phyloP scores from a whole-genome alignment of 2,113 vertebrate genomes.

The Motacilla tschutschensis region DNA sequence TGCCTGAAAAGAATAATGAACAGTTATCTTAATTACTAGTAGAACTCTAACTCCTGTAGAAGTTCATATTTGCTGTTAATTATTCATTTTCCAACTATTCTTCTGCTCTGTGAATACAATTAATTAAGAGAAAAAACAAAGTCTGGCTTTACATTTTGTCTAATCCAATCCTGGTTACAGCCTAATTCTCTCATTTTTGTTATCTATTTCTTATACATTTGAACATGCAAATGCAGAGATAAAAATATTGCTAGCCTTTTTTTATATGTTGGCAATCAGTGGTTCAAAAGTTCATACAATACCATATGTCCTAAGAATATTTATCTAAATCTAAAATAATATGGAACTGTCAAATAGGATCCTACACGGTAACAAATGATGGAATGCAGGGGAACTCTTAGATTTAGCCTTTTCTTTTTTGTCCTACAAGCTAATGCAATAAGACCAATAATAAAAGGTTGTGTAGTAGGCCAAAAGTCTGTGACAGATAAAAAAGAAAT shows the following conservation, averaged over 20 bases:
- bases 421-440: constrained; percentile 85
- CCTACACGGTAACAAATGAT: constrained; percentile 82
- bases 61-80: constrained; percentile 41
- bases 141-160: background rate
- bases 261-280: constrained; percentile 37
- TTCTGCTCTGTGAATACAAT: constrained; percentile 17
- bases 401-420: constrained; percentile 80
- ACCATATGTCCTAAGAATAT: constrained; percentile 75
- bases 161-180: background rate
- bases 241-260: constrained; percentile 37
- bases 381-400: constrained; percentile 83
- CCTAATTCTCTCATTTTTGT: background rate
- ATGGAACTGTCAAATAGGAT: constrained; percentile 80
- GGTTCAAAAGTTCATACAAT: constrained; percentile 76
- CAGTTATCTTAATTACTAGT: constrained; percentile 31
- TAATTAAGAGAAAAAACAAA: background rate
- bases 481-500: constrained; percentile 89
- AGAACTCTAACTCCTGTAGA: constrained; percentile 36
- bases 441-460: constrained; percentile 87
- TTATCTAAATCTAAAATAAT: constrained; percentile 78
- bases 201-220: background rate
- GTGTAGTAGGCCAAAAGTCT: constrained; percentile 81
- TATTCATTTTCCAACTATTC: constrained; percentile 27
- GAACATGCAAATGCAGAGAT: constrained; percentile 22
- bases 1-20: background rate